Evolutionary conservation across 2,113 vertebrate species (phyloP), one percentile per base, ranked within the genome.

Genomic region (Caranx melampygus): DNA sequence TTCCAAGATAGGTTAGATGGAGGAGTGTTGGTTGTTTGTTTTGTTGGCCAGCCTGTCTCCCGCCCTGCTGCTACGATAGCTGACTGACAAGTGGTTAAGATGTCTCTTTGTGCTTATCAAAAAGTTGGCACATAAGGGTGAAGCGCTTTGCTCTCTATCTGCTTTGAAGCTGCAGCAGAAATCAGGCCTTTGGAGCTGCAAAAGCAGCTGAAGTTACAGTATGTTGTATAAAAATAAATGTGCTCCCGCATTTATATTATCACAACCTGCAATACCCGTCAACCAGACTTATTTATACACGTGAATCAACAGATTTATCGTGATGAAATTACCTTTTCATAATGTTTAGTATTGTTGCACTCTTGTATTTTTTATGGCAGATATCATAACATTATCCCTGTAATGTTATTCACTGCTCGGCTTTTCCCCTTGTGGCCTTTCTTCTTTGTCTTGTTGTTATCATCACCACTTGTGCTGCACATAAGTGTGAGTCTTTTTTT

Each of bases 71-170:
- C 82, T 79, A 87, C 87, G 82, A 81, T 79, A 58, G 61, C 79
- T 88, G 90, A 92, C 86, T 91, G 90, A 91, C 91, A 93, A 89
- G 90, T 86, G 85, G 86, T 91, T 87, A 81, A 91, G 86, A 84
- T 85, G 81, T 91, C 88, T 91, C 84, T 89, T 83, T 87, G 87
- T 85, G 91, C 90, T 90, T 83, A 90, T 93, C 85, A 91, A 85
- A 89, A 86, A 78, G 70, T 83, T 85, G 86, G 83, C 88, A 82
- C 83, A 58, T 67, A 71, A 45, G 71, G 87, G 67, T 64, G 72
- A 85, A 87, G 78, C 62, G 80, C 80, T 80, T 54, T 81, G 65
- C 79, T 85, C 75, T 68, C 68, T 65, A 60, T 76, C 83, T 69
- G 60, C 72, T 88, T 79, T 88, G 65, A 84, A 74, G 84, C 78